These are phyloP conservation scores for Kryphioiulus occultus DNA, from an alignment of 2,888 invertebrate genomes.

Conservation along the genomic window DNA sequence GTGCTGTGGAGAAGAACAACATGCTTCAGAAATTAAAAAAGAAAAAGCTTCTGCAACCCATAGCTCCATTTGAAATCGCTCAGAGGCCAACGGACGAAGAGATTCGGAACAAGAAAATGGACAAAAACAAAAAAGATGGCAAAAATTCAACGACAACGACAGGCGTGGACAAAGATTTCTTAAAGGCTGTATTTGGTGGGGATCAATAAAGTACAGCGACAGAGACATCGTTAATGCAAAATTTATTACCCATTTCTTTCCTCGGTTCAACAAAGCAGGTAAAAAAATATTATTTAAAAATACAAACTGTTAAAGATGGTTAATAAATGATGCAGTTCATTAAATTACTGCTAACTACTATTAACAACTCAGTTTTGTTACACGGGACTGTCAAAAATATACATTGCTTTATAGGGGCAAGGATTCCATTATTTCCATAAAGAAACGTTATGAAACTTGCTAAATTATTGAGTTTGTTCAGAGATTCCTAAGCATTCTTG, in stretches of 20 bases:
- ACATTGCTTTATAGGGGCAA: background rate
- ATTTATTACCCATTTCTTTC: constrained; percentile 29
- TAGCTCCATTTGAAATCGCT: background rate
- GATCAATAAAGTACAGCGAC: background rate
- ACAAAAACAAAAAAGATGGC: background rate
- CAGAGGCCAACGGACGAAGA: background rate
- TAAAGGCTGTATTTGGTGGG: constrained; percentile 20
- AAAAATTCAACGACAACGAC: background rate
- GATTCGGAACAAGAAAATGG: background rate
- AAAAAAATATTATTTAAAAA: constrained; percentile 25
- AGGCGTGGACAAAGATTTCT: background rate
- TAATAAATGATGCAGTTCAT: background rate
- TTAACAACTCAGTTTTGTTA: background rate
- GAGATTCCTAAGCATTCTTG: background rate
- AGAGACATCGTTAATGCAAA: background rate
- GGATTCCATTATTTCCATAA: too few species aligned
- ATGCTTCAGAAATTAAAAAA: constrained; percentile 59
- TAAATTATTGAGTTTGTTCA: too few species aligned
- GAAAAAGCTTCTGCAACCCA: background rate
- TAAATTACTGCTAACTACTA: background rate
- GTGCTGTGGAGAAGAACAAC: constrained; percentile 80
- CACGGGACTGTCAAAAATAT: background rate
- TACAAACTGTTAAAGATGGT: background rate
- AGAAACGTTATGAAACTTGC: too few species aligned
- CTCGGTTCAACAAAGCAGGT: background rate